These are phyloP conservation scores for Neodiprion virginianus DNA, from an alignment of 1,140 invertebrate species.

Conservation along the genomic window DNA sequence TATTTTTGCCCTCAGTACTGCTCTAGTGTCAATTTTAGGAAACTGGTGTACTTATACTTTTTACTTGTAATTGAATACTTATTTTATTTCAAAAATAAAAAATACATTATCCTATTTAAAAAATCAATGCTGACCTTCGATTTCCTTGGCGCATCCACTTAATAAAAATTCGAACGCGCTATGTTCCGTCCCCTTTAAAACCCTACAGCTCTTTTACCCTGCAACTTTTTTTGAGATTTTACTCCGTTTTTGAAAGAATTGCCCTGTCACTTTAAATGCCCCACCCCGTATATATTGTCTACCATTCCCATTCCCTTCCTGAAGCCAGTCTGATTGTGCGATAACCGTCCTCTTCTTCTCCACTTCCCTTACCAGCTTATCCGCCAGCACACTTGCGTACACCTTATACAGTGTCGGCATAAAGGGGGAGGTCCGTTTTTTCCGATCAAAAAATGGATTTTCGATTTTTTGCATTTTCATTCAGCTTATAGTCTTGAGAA, in stretches of 20 bases:
- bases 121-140: conserved; percentile 2
- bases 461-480: conserved; percentile 16
- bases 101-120: too few species aligned
- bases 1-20: not conserved
- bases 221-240: not conserved
- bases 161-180: too few species aligned
- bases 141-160: not conserved
- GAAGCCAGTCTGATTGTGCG: too few species aligned
- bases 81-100: too few species aligned
- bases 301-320: not conserved
- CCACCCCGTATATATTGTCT: conserved; percentile 1
- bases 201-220: not conserved
- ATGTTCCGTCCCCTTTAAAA: too few species aligned
- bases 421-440: not conserved
- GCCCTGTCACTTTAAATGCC: not conserved
- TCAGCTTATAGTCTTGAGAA: conserved; percentile 15
- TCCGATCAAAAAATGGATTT: conserved; percentile 19
- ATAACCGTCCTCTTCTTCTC: not conserved
- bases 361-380: not conserved
- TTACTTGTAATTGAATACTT: too few species aligned
- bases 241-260: too few species aligned
- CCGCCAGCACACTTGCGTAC: too few species aligned
- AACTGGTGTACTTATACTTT: too few species aligned
- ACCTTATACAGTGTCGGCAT: too few species aligned
- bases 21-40: not conserved